Evolutionary conservation across 2,888 invertebrate genomes (phyloP).

Genomic region (Ectemnius cavifrons): DNA sequence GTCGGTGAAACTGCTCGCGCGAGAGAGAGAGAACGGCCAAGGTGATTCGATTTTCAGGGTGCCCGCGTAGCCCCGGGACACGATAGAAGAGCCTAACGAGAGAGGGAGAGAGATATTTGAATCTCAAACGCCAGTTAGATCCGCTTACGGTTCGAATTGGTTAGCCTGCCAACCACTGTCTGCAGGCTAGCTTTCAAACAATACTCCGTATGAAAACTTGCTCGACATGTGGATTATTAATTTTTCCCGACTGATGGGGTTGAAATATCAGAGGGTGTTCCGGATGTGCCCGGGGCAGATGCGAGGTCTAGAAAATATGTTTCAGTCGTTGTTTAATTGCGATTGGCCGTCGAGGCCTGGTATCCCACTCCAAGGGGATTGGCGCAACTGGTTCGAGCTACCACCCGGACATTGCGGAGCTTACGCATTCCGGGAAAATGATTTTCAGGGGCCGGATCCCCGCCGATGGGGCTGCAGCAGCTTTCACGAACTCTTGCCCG

Average conservation of each 20-base stretch:
- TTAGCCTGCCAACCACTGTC: too few species aligned
- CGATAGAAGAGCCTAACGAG: neutral
- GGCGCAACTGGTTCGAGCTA: too few species aligned
- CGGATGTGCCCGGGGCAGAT: too few species aligned
- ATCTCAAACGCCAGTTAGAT: slow-evolving; percentile 23
- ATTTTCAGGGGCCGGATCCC: neutral
- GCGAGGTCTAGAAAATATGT: too few species aligned
- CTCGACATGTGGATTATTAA: too few species aligned
- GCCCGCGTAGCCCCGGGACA: neutral
- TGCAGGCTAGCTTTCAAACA: too few species aligned
- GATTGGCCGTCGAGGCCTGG: too few species aligned
- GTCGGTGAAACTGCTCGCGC: neutral
- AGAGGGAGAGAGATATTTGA: slow-evolving; percentile 28
- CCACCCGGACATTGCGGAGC: neutral
- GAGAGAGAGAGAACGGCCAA: neutral
- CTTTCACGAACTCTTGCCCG: slow-evolving; percentile 37
- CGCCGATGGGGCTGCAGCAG: slow-evolving; percentile 2
- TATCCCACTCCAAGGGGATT: too few species aligned
- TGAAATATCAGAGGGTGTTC: too few species aligned
- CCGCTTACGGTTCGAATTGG: neutral
- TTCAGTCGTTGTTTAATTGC: too few species aligned
- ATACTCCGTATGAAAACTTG: too few species aligned
- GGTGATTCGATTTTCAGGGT: slow-evolving; percentile 8
- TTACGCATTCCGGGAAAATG: slow-evolving; percentile 8
- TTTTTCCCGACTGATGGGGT: too few species aligned